Evolutionary conservation across 2,888 invertebrate genomes (phyloP).

Genomic region (Rhodophaea formosa): DNA sequence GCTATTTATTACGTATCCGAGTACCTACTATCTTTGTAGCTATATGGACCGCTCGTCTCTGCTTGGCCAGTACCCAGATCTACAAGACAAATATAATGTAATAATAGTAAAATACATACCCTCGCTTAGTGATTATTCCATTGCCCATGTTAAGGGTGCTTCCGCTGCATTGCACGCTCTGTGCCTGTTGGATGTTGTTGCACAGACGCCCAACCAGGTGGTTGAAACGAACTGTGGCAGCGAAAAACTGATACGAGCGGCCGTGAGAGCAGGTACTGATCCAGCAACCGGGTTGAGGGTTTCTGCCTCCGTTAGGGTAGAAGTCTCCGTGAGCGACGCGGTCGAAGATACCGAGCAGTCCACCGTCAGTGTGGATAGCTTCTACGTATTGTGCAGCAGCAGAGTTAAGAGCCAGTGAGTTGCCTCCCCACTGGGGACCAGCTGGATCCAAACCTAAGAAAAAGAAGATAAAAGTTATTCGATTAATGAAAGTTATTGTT

Average conservation of each 20-base stretch:
- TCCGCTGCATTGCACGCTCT: conserved; percentile 44
- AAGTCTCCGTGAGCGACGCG: conserved; percentile 56
- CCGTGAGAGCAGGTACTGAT: conserved; percentile 58
- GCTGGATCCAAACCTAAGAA: conserved; percentile 62
- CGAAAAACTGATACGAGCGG: conserved; percentile 51
- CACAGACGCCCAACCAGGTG: conserved; percentile 52
- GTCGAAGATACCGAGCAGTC: conserved; percentile 54
- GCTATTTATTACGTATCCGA: no score
- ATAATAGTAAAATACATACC: conserved; percentile 35
- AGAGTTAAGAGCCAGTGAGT: conserved; percentile 45
- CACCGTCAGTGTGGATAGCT: conserved; percentile 63
- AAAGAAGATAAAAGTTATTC: not conserved
- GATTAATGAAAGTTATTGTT: no score
- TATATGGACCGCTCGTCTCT: no score
- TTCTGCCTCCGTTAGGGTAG: conserved; percentile 66
- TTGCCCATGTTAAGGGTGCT: conserved; percentile 50
- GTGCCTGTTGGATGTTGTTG: conserved; percentile 42
- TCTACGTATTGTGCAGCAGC: conserved; percentile 57
- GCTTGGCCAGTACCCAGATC: no score
- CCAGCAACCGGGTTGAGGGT: conserved; percentile 61
- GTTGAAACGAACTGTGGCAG: conserved; percentile 50
- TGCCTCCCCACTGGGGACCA: conserved; percentile 54
- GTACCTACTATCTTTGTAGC: no score
- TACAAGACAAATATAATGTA: not conserved
- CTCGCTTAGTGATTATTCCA: conserved; percentile 43